Conservation (phyloP, 2,113 vertebrate genomes). For the Serinus canaria region DNA sequence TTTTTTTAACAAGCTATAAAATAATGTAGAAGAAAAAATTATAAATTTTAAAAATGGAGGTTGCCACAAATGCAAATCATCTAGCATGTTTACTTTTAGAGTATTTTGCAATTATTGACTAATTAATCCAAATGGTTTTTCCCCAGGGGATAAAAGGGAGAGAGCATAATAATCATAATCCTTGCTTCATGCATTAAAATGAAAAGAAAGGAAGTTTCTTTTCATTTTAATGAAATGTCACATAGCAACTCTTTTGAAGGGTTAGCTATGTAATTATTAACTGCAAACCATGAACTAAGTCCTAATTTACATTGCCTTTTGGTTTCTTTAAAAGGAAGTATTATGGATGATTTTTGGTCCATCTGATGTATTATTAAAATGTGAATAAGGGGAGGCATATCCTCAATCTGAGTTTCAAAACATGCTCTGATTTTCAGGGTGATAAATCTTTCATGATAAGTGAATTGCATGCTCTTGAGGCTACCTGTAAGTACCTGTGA, state of each 20-base stretch:
- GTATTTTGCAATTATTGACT: neutral
- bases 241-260: neutral
- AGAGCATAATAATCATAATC: neutral
- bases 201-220: neutral
- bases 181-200: neutral
- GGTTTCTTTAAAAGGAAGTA: neutral
- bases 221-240: neutral
- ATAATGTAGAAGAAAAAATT: neutral
- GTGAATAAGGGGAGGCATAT: neutral
- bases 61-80: neutral
- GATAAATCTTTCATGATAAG: neutral
- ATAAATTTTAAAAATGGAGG: neutral
- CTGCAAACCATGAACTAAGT: neutral
- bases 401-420: neutral
- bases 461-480: neutral
- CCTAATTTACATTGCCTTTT: neutral
- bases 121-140: neutral
- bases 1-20: neutral
- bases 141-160: neutral
- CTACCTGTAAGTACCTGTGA: neutral
- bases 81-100: neutral
- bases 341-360: neutral
- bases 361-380: neutral
- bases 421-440: neutral
- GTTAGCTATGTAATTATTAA: neutral